Evolutionary conservation across 2,113 vertebrate species (phyloP), one percentile per base, ranked within the genome.

Genomic region (Proterorhinus semilunaris): DNA sequence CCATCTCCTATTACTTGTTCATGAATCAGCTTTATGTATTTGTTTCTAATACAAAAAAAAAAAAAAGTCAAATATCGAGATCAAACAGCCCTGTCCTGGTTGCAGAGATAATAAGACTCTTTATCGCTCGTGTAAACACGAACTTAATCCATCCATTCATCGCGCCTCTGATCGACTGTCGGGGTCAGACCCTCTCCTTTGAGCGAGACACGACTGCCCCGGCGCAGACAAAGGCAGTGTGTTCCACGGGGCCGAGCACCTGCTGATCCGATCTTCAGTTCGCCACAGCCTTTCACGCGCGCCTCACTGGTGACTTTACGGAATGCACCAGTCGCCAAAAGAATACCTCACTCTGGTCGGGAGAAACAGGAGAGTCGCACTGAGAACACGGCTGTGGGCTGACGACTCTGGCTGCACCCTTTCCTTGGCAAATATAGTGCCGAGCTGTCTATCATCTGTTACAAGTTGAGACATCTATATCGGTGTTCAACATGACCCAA

Each of bases 191-290:
- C 59, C 53, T 62, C 77, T 76, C 59, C 73, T 75, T 82, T 83
- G 76, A 85, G 73, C 76, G 16, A 8, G 79, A 86, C 82, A 9
- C 58, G 27, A 36, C 68, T 58, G 67, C n/a, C 42, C 42, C 15
- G 0, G 12, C 43, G 9, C 62, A 62, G 71, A 83, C 81, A 78
- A 85, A 82, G 82, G 66, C 76, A 36, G 71, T 42, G 69, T 79
- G 77, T 90, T 92, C 88, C 89, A 81, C 16, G 72, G 74, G 75
- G 83, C 57, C 48, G 65, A 64, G 86, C 89, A 92, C 90, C 91
- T 92, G 91, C 91, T 86, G 93, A 92, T 93, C 71, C 84, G 89
- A 93, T 93, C 91, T 83, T 42, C 78, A 88, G 81, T 81, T 91
- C 86, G 89, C 90, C 78, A 27, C 84, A 84, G 71, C 82, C 83